Evolutionary conservation across 2,888 invertebrate genomes (phyloP).

Genomic region (Unio pictorum): DNA sequence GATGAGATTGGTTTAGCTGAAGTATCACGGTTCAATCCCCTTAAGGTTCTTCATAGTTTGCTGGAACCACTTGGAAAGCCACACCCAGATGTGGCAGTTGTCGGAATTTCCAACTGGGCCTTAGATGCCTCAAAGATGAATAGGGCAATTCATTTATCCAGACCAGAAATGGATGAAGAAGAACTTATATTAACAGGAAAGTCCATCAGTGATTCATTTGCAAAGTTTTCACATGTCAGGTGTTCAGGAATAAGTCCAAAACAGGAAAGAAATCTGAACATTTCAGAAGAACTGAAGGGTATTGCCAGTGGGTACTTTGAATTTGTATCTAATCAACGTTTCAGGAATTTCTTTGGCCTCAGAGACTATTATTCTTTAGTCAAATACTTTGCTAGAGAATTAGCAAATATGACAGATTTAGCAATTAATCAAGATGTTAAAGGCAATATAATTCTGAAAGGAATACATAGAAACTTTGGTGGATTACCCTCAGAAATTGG

Average conservation of each 20-base stretch:
- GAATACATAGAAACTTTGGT: slow-evolving; percentile 50
- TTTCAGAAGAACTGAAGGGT: slow-evolving; percentile 11
- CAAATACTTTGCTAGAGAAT: slow-evolving; percentile 14
- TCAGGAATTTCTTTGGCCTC: slow-evolving; percentile 42
- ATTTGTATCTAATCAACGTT: slow-evolving; percentile 18
- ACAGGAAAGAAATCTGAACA: not conserved
- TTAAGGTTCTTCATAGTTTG: too few relatives aligned
- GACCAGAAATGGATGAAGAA: slow-evolving; percentile 53
- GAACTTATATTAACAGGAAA: too few relatives aligned
- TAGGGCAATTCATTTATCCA: slow-evolving; percentile 53
- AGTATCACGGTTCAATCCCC: too few relatives aligned
- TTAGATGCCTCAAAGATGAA: slow-evolving; percentile 64
- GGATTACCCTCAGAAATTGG: slow-evolving; percentile 32
- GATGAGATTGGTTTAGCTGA: too few relatives aligned
- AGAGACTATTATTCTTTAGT: slow-evolving; percentile 42
- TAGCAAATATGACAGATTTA: not conserved
- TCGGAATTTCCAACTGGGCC: too few relatives aligned
- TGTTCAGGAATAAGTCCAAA: not conserved
- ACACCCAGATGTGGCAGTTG: too few relatives aligned
- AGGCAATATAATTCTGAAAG: slow-evolving; percentile 23
- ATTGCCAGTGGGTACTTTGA: slow-evolving; percentile 20
- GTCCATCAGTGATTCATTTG: slow-evolving; percentile 35
- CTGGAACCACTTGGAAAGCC: too few relatives aligned
- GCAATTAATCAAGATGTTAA: slow-evolving; percentile 8
- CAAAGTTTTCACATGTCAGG: not conserved